Evolutionary conservation across 2,888 invertebrate genomes (phyloP), one percentile per base, ranked within the genome.

Genomic region (Chloroclysta siterata): DNA sequence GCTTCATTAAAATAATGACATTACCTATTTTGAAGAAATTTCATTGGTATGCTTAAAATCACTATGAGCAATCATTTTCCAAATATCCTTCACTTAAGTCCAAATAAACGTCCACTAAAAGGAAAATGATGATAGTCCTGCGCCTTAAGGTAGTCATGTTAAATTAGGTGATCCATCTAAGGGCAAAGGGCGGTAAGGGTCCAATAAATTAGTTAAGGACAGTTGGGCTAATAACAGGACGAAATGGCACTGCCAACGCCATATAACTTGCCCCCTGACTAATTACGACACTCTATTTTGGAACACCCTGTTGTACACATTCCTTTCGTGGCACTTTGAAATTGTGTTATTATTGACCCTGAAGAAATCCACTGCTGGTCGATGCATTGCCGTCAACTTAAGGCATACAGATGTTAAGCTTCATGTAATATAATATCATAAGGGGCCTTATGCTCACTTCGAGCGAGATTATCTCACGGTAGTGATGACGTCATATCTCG

Each of bases 131-230:
- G 81, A 78, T 72, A 73, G 81, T 74, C 76, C 75, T 78, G 79
- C 72, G 77, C 75, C 80, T 80, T 68, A 73, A 78, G 79, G 69
- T 78, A 80, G 79, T 85, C 85, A 90, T 88, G 89, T 85, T 87
- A 89, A 91, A 93, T 93, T 89, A 91, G 91, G 90, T 81, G 84
- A 92, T 92, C 87, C 88, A 87, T 92, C 91, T 86, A 77, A 75
- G 81, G 76, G 77, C 83, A 82, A 80, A 87, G 88, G 90, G 89
- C 86, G 90, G 75, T 87, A 87, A 88, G 89, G 88, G 87, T 75
- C 79, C 85, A 80, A 90, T 92, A 92, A 92, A 91, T 91, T 89
- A 90, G 83, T 86, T 87, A 90, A 89, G 91, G 91, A 91, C 91
- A 90, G 79, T 79, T 65, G 84, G 87, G 87, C 87, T 90, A 90